Conservation (phyloP, 2,888 invertebrate genomes). For the Lasioglossum oenotherae region DNA sequence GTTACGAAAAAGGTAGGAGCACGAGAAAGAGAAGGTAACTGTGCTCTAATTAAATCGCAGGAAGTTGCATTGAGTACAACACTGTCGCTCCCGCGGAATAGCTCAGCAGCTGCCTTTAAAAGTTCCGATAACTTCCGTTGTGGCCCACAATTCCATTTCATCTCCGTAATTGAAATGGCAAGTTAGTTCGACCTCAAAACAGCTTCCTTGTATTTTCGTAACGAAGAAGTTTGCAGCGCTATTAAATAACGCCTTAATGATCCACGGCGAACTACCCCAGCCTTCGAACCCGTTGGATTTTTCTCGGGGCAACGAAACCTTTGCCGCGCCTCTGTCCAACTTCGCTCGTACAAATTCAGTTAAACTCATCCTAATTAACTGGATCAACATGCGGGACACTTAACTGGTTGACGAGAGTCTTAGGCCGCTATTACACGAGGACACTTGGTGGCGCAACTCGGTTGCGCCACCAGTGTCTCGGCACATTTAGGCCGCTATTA, state of each 20-base stretch:
- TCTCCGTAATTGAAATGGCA: conserved; percentile 56
- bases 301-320: neutral
- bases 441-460: too few relatives aligned
- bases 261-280: conserved; percentile 7
- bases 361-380: neutral
- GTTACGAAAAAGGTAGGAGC: neutral
- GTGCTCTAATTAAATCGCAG: conserved; percentile 47
- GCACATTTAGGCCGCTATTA: too few relatives aligned
- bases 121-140: conserved; percentile 52
- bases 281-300: neutral
- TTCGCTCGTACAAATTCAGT: conserved; percentile 1
- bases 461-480: too few relatives aligned
- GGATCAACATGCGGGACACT: neutral
- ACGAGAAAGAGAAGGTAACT: neutral
- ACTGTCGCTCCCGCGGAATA: conserved; percentile 8
- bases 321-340: neutral
- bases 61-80: conserved; percentile 25
- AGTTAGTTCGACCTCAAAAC: conserved; percentile 54
- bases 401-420: neutral
- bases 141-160: conserved; percentile 46
- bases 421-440: too few relatives aligned
- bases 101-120: conserved; percentile 43
- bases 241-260: conserved; percentile 46
- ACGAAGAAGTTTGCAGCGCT: conserved; percentile 46
- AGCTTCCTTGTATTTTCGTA: conserved; percentile 47